phyloP scores from a whole-genome alignment of 2,797 vertebrate species.

The Gallinago stenura region DNA sequence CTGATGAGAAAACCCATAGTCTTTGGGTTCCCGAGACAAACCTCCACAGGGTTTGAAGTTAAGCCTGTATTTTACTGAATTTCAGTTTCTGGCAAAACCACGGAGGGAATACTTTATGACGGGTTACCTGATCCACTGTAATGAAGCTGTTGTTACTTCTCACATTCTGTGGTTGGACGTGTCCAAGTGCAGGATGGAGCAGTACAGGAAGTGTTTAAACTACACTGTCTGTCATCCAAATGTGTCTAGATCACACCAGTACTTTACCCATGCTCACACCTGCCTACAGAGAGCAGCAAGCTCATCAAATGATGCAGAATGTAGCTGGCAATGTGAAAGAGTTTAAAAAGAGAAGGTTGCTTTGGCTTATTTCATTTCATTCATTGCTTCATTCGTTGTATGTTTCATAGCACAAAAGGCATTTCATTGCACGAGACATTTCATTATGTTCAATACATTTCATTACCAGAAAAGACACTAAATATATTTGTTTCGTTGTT shows the following conservation, averaged over 20 bases:
- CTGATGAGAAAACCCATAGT: background rate
- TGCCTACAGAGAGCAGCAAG: background rate
- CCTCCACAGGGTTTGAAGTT: background rate
- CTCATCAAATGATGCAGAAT: background rate
- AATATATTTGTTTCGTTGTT: background rate
- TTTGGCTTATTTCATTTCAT: background rate
- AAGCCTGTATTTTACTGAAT: background rate
- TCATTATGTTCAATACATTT: slow-evolving; percentile 35
- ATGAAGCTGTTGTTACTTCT: background rate
- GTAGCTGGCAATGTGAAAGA: background rate
- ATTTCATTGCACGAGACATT: background rate
- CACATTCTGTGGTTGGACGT: background rate
- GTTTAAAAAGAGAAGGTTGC: background rate
- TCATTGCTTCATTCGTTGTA: background rate
- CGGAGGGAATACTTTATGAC: background rate
- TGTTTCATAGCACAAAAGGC: background rate
- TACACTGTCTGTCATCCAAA: background rate
- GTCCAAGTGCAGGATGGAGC: background rate
- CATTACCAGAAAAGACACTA: slow-evolving; percentile 27
- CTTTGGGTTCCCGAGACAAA: background rate
- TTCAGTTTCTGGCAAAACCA: background rate
- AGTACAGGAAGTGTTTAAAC: background rate
- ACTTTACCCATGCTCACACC: background rate
- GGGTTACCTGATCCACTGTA: background rate
- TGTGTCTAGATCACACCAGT: background rate